Conservation (phyloP, 2,888 invertebrate genomes). For the Tenthredo amoena region DNA sequence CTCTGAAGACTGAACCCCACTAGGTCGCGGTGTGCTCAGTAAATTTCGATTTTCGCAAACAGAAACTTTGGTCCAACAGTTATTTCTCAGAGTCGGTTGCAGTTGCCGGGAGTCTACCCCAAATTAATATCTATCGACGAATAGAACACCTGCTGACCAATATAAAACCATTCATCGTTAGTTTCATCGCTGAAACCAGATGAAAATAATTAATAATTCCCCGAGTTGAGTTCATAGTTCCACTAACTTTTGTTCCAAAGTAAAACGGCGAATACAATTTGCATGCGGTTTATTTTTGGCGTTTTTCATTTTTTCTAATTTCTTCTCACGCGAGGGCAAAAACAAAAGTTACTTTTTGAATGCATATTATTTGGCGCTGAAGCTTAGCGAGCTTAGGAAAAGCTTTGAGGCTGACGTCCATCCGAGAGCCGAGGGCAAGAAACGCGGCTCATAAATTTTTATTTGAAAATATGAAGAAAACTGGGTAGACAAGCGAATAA, state of each 20-base stretch:
- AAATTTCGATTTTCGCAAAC: conserved; percentile 48
- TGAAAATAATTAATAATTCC: not conserved
- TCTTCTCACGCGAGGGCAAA: not conserved
- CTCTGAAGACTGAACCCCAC: conserved; percentile 30
- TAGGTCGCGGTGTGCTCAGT: conserved; percentile 40
- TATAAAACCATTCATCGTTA: not conserved
- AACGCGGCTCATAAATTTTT: conserved; percentile 36
- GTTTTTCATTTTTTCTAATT: not conserved
- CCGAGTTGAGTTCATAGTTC: not conserved
- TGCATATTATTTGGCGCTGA: conserved; percentile 36
- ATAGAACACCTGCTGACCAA: not conserved
- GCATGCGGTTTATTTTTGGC: not conserved
- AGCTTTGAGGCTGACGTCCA: conserved; percentile 25
- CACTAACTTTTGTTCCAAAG: not conserved
- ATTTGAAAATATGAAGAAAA: conserved; percentile 12
- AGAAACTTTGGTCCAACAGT: conserved; percentile 30
- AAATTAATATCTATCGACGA: conserved; percentile 12
- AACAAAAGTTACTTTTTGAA: not conserved
- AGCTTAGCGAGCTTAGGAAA: conserved; percentile 37
- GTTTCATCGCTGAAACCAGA: not conserved
- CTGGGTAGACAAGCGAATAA: not conserved
- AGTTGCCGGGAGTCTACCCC: not conserved
- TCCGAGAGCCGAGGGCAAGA: not conserved
- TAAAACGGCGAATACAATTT: not conserved
- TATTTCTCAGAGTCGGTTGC: conserved; percentile 41